Conservation (phyloP, 2,113 vertebrate species). For the Phrynosoma blainvillii region DNA sequence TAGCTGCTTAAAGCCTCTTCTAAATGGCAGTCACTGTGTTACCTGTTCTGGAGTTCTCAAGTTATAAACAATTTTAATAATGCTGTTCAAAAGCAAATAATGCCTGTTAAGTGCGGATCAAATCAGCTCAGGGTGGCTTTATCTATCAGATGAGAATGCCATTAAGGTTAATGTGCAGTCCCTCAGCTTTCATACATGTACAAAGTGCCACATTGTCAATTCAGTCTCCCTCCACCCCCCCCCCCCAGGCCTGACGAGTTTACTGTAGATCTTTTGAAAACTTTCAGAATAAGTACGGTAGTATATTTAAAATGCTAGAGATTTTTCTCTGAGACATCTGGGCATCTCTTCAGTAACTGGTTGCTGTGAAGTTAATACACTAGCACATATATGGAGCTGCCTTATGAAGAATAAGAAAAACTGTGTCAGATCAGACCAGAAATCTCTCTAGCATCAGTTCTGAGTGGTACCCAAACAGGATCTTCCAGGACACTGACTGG, state of each 20-base stretch:
- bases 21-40: conserved; percentile 39
- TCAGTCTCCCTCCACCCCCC: conserved; percentile 61
- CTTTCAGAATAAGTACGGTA: conserved; percentile 60
- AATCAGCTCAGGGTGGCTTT: conserved; percentile 59
- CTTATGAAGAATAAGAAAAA: conserved; percentile 35
- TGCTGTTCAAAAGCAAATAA: conserved; percentile 47
- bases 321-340: conserved; percentile 84
- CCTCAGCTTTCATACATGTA: conserved; percentile 47
- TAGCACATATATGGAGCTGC: conserved; percentile 65
- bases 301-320: conserved; percentile 76
- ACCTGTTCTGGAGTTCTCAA: conserved; percentile 18
- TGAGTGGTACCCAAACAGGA: neutral
- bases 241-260: conserved; percentile 46
- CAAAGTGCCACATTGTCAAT: conserved; percentile 69
- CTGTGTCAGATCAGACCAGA: neutral
- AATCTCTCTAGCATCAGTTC: neutral
- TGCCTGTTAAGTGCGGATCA: conserved; percentile 52
- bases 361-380: conserved; percentile 69
- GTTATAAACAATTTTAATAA: conserved; percentile 61
- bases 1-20: conserved; percentile 22
- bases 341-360: conserved; percentile 77
- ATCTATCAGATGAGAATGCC: conserved; percentile 57
- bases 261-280: conserved; percentile 72
- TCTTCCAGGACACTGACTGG: neutral
- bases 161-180: conserved; percentile 56